Evolutionary conservation across 2,888 invertebrate species (phyloP), one percentile per base, ranked within the genome.

Genomic region (Cremastinae sp.): DNA sequence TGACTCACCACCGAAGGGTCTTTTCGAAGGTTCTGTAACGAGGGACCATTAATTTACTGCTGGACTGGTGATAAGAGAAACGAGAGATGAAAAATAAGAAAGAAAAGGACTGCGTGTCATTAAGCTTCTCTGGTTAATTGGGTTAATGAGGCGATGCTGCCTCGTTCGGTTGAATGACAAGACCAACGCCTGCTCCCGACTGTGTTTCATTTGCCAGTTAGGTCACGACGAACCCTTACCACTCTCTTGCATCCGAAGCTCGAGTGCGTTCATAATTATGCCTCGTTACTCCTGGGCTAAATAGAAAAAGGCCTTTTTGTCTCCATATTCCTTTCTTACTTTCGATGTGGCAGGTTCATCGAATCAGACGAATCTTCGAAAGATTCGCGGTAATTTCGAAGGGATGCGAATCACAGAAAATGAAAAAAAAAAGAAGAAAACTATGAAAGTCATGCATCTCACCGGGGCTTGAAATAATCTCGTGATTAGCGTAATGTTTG

Each of bases 121-220:
- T 83, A 81, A 83, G 84, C 81, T 79, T 79, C 79, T 80, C 53
- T 78, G 83, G 75, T 83, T 86, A 87, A 87, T 86, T 87, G 84
- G 87, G 86, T 86, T 86, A 87, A 87, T 86, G 86, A 87, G 84
- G 83, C 82, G 84, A 83, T 83, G 82, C 80, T 56, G 80, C 82
- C n/a, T 81, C 76, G 66, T 69, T 75, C 79, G 80, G 78, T 79
- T 80, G 83, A 84, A 85, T 81, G 84, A 83, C 80, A 81, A 75
- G 28, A 28, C 28, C 28, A 28, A 28, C 28, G 28, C 28, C 28
- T 28, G 28, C 28, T 28, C 68, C 58, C 56, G 43, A 62, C 61
- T 56, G 69, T 69, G 71, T 58, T 16, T 37, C 61, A 71, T 55
- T 71, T 66, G 58, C 47, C 65, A 61, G 18, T 22, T 14, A 28